Conservation (phyloP, 2,888 invertebrate genomes). For the Eudemis profundana region DNA sequence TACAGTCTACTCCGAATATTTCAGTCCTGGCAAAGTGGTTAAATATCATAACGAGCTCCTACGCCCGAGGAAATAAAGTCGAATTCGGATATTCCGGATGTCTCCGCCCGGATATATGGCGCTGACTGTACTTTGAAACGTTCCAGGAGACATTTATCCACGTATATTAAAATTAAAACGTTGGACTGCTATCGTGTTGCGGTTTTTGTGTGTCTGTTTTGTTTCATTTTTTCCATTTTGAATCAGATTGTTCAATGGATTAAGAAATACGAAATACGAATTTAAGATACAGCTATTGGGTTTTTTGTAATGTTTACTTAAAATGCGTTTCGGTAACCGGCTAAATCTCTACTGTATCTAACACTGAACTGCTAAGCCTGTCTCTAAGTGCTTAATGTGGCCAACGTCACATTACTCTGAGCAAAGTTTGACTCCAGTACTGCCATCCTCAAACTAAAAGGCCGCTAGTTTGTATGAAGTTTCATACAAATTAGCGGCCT, state of each 20-base stretch:
- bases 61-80: slow-evolving; percentile 9
- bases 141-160: slow-evolving; percentile 41
- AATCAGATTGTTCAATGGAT: slow-evolving; percentile 4
- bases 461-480: too few relatives aligned
- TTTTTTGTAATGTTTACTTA: too few relatives aligned
- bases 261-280: not conserved
- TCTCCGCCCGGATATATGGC: slow-evolving; percentile 2
- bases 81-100: not conserved
- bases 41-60: slow-evolving; percentile 1
- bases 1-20: slow-evolving; percentile 31
- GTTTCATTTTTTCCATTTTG: not conserved
- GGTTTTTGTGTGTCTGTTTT: slow-evolving; percentile 11
- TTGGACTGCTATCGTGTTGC: slow-evolving; percentile 11
- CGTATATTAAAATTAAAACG: slow-evolving; percentile 40
- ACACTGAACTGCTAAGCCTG: too few relatives aligned
- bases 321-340: too few relatives aligned
- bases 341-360: too few relatives aligned
- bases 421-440: too few relatives aligned
- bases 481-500: too few relatives aligned
- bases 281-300: too few relatives aligned
- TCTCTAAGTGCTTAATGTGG: too few relatives aligned
- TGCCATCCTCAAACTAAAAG: too few relatives aligned
- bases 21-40: slow-evolving; percentile 1
- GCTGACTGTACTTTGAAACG: slow-evolving; percentile 32
- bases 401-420: too few relatives aligned